Evolutionary conservation across 2,888 invertebrate species (phyloP).

Genomic region (Julus scanicus): DNA sequence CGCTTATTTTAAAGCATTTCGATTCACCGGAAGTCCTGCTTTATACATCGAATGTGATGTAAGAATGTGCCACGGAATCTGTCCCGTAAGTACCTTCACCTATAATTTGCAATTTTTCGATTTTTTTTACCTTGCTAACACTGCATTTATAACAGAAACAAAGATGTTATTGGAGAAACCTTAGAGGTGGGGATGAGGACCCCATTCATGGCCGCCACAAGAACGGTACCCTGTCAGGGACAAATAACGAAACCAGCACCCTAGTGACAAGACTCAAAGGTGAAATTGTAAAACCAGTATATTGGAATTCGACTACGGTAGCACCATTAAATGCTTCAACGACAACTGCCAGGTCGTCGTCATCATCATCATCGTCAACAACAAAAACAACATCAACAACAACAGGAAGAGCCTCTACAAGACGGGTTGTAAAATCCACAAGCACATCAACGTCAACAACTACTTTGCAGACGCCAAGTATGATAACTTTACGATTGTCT

Average conservation of each 20-base stretch:
- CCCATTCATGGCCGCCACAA: slow-evolving; percentile 8
- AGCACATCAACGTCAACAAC: slow-evolving; percentile 48
- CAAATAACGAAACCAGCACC: background rate
- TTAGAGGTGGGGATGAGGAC: slow-evolving; percentile 54
- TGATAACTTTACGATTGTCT: slow-evolving; percentile 20
- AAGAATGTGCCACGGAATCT: slow-evolving; percentile 93
- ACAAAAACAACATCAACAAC: background rate
- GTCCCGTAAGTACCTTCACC: slow-evolving; percentile 77
- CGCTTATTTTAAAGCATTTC: slow-evolving; percentile 93
- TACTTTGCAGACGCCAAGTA: background rate
- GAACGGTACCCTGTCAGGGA: slow-evolving; percentile 21
- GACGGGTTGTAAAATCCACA: background rate
- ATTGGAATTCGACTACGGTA: slow-evolving; percentile 41
- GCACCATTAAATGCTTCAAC: background rate
- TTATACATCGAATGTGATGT: slow-evolving; percentile 95
- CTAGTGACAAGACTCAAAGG: background rate
- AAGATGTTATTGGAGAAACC: slow-evolving; percentile 62
- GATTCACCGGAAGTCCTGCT: slow-evolving; percentile 93
- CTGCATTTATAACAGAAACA: slow-evolving; percentile 60
- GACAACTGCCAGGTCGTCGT: slow-evolving; percentile 38
- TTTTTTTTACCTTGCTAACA: slow-evolving; percentile 51
- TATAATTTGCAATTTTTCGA: background rate
- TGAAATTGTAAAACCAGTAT: slow-evolving; percentile 8
- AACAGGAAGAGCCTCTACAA: background rate
- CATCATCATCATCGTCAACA: slow-evolving; percentile 42